Conservation (phyloP, 2,113 vertebrate species). For the Myanophis thanlyinensis region DNA sequence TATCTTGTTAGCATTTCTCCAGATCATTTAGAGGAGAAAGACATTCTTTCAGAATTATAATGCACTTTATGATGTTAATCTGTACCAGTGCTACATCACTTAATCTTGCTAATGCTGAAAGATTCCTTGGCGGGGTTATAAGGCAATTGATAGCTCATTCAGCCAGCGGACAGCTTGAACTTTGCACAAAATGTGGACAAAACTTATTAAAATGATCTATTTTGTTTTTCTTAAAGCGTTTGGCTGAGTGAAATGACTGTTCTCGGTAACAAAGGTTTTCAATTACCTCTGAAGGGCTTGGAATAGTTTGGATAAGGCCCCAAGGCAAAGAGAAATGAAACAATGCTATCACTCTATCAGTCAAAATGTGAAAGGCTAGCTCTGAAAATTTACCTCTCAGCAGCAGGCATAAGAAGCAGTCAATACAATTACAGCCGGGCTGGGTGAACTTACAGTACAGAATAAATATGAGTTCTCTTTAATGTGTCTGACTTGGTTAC, state of each 20-base stretch:
- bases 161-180: conserved; percentile 26
- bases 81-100: conserved; percentile 39
- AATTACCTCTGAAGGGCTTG: conserved; percentile 23
- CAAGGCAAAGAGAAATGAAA: conserved; percentile 17
- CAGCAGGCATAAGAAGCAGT: not conserved
- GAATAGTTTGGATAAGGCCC: conserved; percentile 17
- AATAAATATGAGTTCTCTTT: not conserved
- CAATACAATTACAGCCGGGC: not conserved
- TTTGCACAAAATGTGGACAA: conserved; percentile 20
- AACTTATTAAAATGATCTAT: conserved; percentile 20
- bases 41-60: conserved; percentile 55
- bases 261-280: conserved; percentile 18
- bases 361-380: not conserved
- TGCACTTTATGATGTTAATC: conserved; percentile 53
- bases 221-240: conserved; percentile 4
- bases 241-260: conserved; percentile 16
- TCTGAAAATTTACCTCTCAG: conserved; percentile 21
- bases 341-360: not conserved
- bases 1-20: conserved; percentile 68
- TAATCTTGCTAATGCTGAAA: conserved; percentile 48
- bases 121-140: conserved; percentile 29
- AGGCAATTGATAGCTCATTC: conserved; percentile 35
- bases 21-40: conserved; percentile 57
- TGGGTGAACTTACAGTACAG: not conserved
- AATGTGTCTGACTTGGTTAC: conserved; percentile 46